Evolutionary conservation across 2,797 vertebrate genomes (phyloP), one percentile per base, ranked within the genome.

Genomic region (Melopsittacus undulatus): DNA sequence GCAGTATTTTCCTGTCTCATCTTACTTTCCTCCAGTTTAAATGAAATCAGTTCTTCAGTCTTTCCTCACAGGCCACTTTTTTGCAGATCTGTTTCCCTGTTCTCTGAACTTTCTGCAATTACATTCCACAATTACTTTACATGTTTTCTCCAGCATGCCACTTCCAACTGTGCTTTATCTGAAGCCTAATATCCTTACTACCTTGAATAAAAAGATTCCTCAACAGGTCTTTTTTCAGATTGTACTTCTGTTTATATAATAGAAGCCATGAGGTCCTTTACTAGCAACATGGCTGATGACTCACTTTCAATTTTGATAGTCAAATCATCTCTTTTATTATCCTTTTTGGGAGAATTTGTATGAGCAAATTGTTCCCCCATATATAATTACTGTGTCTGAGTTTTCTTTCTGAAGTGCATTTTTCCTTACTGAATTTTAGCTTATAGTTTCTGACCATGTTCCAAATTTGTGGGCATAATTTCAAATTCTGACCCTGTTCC

Each of bases 171-270:
- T 63, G 2, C 13, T 67, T 59, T 70, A 42, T 64, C 8, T 81
- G 36, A 67, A n/a, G 18, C 40, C 11, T 74, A 64, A 56, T 4
- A 17, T 20, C 5, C 7, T 81, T 83, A 68, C 57, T 83, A 4
- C 29, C 61, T 61, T 48, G 11, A 63, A 43, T 4, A 54, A 11
- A 62, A 79, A 62, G 12, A 30, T 70, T 85, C 7, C 5, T 85
- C 20, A 30, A 12, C 1, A 27, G 0, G 0, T 7, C 6, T 36
- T 70, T 70, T 91, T 88, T 59, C 34, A 77, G 17, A 21, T 63
- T 80, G 20, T 48, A 48, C 13, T 6, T 54, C 32, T 54, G 2
- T 36, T 63, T 66, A 32, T 34, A 20, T 23, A 46, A 32, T 27
- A 43, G 13, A 62, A 45, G 5, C 43, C 8, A 24, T 15, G 6